phyloP scores from a whole-genome alignment of 92 coral and sea anemone genomes.

The Chrysogorgia sp. region DNA sequence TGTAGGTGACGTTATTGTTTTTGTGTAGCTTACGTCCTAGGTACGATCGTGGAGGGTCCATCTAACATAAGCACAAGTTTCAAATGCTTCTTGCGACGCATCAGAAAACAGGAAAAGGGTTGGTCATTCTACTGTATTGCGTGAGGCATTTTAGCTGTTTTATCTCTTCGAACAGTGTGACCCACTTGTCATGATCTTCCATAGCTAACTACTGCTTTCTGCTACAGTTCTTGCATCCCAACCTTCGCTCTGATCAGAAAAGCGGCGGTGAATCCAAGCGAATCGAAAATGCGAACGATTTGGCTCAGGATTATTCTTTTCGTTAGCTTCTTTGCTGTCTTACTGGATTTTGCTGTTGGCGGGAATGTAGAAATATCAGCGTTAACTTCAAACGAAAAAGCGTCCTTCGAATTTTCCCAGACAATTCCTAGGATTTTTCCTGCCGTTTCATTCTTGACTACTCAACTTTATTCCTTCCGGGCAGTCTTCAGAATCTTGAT shows the following conservation, averaged over 20 bases:
- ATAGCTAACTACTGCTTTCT: conserved; percentile 48
- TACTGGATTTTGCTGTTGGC: neutral
- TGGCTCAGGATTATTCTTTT: conserved; percentile 44
- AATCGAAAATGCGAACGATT: conserved; percentile 58
- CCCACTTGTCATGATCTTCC: conserved; percentile 19
- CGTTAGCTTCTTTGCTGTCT: conserved; percentile 18
- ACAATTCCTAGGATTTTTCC: too few species aligned
- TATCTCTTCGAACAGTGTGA: conserved; percentile 31
- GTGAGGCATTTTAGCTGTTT: conserved; percentile 36
- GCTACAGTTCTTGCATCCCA: conserved; percentile 41
- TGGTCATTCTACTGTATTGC: conserved; percentile 25
- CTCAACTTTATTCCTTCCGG: neutral
- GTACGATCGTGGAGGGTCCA: too few species aligned
- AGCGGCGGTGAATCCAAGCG: conserved; percentile 53
- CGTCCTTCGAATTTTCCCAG: too few species aligned
- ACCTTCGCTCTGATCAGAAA: conserved; percentile 45
- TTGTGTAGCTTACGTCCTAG: too few species aligned
- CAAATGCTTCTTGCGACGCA: conserved; percentile 58
- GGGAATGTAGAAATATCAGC: too few species aligned
- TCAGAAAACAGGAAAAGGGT: conserved; percentile 47
- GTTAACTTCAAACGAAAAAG: neutral
- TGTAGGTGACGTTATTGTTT: too few species aligned
- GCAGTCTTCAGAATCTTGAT: too few species aligned
- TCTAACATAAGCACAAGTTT: conserved; percentile 51
- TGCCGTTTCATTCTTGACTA: too few species aligned